Base-by-base conservation (phyloP, 1,140 invertebrate genomes). In the Diplogasteroides magnus region DNA sequence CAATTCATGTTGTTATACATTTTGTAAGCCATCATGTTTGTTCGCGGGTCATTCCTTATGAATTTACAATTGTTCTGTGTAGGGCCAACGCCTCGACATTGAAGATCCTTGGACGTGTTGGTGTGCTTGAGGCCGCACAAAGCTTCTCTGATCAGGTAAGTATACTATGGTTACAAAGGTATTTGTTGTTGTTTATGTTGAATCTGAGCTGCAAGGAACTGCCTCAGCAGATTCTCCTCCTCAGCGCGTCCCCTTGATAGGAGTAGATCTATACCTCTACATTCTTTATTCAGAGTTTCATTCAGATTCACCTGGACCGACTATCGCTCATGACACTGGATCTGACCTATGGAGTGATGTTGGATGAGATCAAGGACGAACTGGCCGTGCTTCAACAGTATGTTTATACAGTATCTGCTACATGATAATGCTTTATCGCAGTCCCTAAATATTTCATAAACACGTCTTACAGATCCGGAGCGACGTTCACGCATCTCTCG, bases 251-350 rank as follows among this genome's bases (percentile, higher is more conserved):
- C n/a, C n/a, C n/a, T n/a, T n/a, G n/a, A n/a, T n/a, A n/a, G n/a
- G n/a, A n/a, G n/a, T n/a, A n/a, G n/a, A n/a, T n/a, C n/a, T n/a
- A n/a, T n/a, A n/a, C n/a, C n/a, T n/a, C n/a, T n/a, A n/a, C n/a
- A n/a, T n/a, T n/a, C n/a, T n/a, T n/a, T n/a, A n/a, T n/a, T n/a
- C n/a, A n/a, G 19, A 48, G 19, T 48, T 48, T 11, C 6, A 1
- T 68, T 67, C 57, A 68, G 66, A 67, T 68, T 2, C 28, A 27
- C 15, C 66, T 68, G 59, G 56, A 59, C 14, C 56, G 66, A 15
- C 66, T 68, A 13, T 68, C 66, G 13, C 32, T 68, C n/a, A 68
- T 68, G 66, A 55, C 66, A 19, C 55, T 61, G 23, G 66, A 68
- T 26, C 14, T 68, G 15, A 56, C 26, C 25, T 27, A 66, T 23